Evolutionary conservation across 2,797 vertebrate genomes (phyloP), one percentile per base, ranked within the genome.

Genomic region (Cynodonichthys magdalenae): DNA sequence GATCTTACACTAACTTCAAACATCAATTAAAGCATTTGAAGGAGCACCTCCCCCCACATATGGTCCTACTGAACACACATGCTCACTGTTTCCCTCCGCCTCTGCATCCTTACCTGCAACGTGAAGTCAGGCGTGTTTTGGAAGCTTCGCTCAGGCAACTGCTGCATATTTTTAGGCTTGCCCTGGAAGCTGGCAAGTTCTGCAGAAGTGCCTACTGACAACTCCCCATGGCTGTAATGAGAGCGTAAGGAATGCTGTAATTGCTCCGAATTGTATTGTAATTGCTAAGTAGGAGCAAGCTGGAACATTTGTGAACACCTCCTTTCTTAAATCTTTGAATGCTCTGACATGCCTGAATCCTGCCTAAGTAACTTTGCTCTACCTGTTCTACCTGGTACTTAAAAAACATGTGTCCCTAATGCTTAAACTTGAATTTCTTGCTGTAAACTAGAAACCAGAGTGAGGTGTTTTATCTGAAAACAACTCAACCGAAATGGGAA

Each of bases 51-150:
- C 56, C 60, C 31, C 31, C 63, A 47, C 81, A 87, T 81, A 83
- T 89, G 81, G 60, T 52, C 58, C 28, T 53, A 50, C 10, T 59
- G 52, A 67, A 72, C 69, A 58, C 73, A 42, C 69, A 66, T 18
- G 49, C 67, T 63, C 49, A 24, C 56, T 59, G 54, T 74, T 34
- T 34, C 63, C 39, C 49, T 28, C 45, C 46, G 7, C 39, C 62
- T 48, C 51, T 51, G 51, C 67, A 34, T 66, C 50, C 65, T 76
- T 60, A 81, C 73, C 78, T 81, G 71, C 27, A 55, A 28, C 2
- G 44, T 34, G 62, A 56, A 51, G 69, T 24, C 28, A 31, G 41
- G 48, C 75, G 62, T 63, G 55, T 71, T 65, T 39, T 39, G 45
- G 59, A 73, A 6, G 44, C 64, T 67, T 69, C 44, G 34, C 71